A percentile compares a stretch with the other conserved stretches of the same genome.
These are phyloP conservation scores for Pachymerium ferrugineum DNA, from an alignment of 2,888 invertebrate genomes.

Conservation along the genomic window DNA sequence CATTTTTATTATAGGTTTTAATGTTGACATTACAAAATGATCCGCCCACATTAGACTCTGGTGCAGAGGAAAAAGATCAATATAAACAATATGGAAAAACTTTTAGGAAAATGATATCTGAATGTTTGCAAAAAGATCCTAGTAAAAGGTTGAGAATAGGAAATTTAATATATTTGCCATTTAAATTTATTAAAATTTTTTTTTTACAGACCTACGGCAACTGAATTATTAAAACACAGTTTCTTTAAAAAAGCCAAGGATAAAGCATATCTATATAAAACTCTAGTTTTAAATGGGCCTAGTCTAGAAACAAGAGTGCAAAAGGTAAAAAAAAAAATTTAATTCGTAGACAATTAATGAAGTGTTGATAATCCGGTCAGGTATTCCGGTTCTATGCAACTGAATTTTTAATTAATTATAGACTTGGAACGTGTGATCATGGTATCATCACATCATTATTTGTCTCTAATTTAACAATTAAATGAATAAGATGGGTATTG, in stretches of 20 bases:
- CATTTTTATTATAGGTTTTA: constrained; percentile 56
- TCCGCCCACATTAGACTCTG: constrained; percentile 91
- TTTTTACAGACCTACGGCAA: constrained; percentile 72
- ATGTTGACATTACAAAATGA: constrained; percentile 98
- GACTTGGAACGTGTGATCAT: too few relatives aligned
- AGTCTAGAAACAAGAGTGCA: constrained; percentile 84
- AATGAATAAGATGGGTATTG: too few relatives aligned
- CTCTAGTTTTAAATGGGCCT: constrained; percentile 76
- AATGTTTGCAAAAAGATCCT: constrained; percentile 94
- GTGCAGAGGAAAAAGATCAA: constrained; percentile 93
- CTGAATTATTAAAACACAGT: constrained; percentile 90
- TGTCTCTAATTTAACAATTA: too few relatives aligned
- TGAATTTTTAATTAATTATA: too few relatives aligned
- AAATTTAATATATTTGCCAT: background rate
- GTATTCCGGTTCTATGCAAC: too few relatives aligned
- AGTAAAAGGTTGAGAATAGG: constrained; percentile 72
- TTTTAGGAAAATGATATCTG: constrained; percentile 92
- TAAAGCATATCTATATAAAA: constrained; percentile 78
- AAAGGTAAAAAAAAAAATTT: constrained; percentile 58
- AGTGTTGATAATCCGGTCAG: too few relatives aligned
- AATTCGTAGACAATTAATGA: too few relatives aligned
- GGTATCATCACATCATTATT: too few relatives aligned
- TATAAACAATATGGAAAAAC: constrained; percentile 97
- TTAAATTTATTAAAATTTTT: constrained; percentile 34
- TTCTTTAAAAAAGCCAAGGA: constrained; percentile 98